phyloP scores from a whole-genome alignment of 1,140 invertebrate species.

The Lanistes nyassanus region DNA sequence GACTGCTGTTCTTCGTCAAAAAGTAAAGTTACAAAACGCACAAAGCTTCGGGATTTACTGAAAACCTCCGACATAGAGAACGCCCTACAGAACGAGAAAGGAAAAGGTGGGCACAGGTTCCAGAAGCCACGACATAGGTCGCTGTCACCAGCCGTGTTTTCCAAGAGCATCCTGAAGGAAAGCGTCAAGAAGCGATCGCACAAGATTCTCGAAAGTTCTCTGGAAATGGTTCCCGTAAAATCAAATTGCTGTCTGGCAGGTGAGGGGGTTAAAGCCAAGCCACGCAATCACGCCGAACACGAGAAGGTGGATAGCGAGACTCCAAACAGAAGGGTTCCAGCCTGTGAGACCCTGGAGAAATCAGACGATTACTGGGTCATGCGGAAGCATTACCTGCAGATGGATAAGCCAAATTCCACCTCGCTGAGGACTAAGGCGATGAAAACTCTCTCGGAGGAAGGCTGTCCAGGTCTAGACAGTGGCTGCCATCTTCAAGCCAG shows the following conservation, averaged over 20 bases:
- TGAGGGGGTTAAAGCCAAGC: no score
- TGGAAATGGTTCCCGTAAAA: not conserved
- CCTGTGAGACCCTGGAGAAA: not conserved
- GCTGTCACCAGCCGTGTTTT: no score
- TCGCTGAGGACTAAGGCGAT: not conserved
- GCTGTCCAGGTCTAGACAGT: not conserved
- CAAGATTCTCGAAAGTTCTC: not conserved
- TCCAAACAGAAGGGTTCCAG: not conserved
- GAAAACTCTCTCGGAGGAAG: not conserved
- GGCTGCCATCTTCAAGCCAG: constrained; percentile 8
- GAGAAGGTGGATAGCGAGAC: not conserved
- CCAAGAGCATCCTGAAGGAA: not conserved
- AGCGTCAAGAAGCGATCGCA: not conserved
- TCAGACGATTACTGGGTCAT: constrained; percentile 17
- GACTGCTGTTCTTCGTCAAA: no score
- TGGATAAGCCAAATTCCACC: not conserved
- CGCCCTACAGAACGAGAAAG: no score
- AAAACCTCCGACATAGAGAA: no score
- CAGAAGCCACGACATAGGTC: no score
- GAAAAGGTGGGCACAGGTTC: no score
- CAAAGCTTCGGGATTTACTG: no score
- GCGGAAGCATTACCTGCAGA: not conserved
- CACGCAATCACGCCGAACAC: not conserved
- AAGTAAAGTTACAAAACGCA: no score
- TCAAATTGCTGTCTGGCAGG: not conserved